phyloP scores from a whole-genome alignment of 2,113 vertebrate genomes.

The Seriola rivoliana region DNA sequence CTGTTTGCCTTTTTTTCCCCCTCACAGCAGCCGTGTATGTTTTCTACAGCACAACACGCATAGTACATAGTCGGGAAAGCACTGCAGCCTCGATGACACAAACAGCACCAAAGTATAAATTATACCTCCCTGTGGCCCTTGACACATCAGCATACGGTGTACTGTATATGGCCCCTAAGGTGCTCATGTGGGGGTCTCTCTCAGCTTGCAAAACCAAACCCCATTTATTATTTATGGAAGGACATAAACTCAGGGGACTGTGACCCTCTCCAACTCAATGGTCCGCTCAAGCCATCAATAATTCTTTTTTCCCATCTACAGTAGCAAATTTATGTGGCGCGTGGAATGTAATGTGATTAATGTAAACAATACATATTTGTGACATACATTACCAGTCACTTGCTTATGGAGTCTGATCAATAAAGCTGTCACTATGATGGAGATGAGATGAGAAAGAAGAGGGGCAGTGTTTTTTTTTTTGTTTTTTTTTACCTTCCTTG shows the following conservation, averaged over 20 bases:
- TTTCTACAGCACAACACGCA: conserved; percentile 22
- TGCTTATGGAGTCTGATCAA: conserved; percentile 68
- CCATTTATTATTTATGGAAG: conserved; percentile 82
- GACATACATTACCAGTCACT: conserved; percentile 62
- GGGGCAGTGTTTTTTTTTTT: conserved; percentile 19
- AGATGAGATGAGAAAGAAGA: conserved; percentile 44
- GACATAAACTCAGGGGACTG: conserved; percentile 78
- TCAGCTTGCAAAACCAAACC: conserved; percentile 81
- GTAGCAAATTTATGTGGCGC: conserved; percentile 44
- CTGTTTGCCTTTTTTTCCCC: conserved; percentile 13
- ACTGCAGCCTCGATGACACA: conserved; percentile 5
- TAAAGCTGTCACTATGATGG: conserved; percentile 60
- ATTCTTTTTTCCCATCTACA: conserved; percentile 38
- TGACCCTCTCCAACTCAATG: conserved; percentile 68
- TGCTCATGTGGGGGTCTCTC: conserved; percentile 66
- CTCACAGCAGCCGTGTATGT: background rate
- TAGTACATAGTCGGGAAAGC: background rate
- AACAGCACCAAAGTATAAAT: conserved; percentile 51
- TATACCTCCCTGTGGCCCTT: conserved; percentile 47
- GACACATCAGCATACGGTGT: conserved; percentile 35
- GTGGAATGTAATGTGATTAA: conserved; percentile 64
- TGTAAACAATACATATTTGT: conserved; percentile 66
- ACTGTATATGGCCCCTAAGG: conserved; percentile 53
- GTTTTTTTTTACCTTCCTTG: conserved; percentile 6
- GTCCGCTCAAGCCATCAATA: conserved; percentile 64